phyloP scores from a whole-genome alignment of 2,113 vertebrate species.

The Caloenas nicobarica region DNA sequence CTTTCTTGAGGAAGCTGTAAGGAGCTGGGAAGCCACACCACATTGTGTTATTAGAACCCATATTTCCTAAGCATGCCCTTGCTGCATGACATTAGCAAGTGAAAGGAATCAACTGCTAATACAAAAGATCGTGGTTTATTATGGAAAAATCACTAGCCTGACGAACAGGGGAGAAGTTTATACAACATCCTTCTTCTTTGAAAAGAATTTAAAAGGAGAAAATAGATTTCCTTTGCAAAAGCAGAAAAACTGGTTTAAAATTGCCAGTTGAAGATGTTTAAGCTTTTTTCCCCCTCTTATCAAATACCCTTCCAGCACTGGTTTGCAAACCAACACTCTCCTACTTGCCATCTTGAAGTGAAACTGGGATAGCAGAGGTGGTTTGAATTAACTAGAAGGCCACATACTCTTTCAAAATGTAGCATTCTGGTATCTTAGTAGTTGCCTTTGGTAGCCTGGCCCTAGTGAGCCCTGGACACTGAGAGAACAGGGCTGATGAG shows the following conservation, averaged over 20 bases:
- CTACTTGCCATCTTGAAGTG: not conserved
- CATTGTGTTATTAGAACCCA: not conserved
- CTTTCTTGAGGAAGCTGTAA: not conserved
- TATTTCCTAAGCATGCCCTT: not conserved
- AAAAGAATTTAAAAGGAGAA: not conserved
- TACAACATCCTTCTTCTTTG: not conserved
- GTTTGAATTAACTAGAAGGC: not conserved
- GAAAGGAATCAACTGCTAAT: not conserved
- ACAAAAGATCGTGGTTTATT: not conserved
- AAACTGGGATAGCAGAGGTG: not conserved
- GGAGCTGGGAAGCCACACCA: not conserved
- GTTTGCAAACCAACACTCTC: not conserved
- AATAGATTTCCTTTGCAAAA: not conserved
- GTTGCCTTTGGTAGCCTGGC: not conserved
- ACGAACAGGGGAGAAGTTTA: not conserved
- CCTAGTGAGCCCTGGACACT: not conserved
- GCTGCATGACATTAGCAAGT: not conserved
- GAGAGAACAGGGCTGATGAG: not conserved
- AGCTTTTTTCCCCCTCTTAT: accelerated
- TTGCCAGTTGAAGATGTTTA: not conserved
- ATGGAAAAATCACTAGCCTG: not conserved
- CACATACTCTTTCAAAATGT: not conserved
- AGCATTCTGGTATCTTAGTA: not conserved
- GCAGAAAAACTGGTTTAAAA: not conserved
- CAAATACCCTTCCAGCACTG: not conserved